Conservation (phyloP, 2,113 vertebrate species). For the Sinosuthora webbiana region DNA sequence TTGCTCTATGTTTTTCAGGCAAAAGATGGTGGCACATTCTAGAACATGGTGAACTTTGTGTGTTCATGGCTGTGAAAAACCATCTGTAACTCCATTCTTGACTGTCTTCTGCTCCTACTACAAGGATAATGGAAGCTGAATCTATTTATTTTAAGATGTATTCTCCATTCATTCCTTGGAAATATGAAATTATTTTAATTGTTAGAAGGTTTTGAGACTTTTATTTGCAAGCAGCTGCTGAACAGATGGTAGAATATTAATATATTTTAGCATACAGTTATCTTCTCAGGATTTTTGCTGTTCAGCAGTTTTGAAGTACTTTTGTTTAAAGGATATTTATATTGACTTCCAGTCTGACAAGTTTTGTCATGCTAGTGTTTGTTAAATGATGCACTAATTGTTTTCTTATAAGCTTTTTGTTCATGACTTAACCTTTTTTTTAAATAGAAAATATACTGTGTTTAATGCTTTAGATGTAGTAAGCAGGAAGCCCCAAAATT, state of each 20-base stretch:
- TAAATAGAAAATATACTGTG: neutral
- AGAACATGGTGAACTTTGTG: neutral
- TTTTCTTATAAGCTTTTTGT: neutral
- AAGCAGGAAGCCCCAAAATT: neutral
- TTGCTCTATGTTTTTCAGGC: neutral
- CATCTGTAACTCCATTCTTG: neutral
- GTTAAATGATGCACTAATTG: neutral
- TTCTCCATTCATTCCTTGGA: neutral
- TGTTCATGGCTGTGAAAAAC: neutral
- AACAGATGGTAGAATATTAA: neutral
- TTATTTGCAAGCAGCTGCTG: neutral
- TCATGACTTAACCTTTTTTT: neutral
- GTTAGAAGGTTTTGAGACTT: neutral
- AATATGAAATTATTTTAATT: neutral
- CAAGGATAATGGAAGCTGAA: neutral
- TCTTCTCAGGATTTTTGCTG: neutral
- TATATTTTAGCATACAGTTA: neutral
- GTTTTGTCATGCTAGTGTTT: neutral
- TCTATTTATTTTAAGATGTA: neutral
- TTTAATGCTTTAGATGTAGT: neutral
- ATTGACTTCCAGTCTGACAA: neutral
- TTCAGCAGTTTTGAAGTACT: neutral
- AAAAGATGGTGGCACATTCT: neutral
- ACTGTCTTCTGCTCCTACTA: neutral
- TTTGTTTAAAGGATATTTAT: neutral